Base-by-base conservation (phyloP, 2,797 vertebrate species). In the Pelochelys cantorii region DNA sequence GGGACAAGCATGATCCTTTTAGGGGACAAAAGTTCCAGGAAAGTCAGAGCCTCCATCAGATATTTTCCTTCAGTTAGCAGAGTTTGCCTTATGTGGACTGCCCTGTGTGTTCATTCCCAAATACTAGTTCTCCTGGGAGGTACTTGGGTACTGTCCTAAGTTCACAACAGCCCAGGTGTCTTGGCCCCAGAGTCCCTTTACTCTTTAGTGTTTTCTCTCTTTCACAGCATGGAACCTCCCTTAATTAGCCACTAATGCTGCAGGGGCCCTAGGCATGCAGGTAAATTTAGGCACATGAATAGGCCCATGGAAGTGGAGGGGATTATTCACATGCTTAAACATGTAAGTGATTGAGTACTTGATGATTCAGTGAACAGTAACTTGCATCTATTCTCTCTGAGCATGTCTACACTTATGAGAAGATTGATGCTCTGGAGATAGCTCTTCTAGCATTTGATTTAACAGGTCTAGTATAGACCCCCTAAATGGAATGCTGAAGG, bases 331-430 rank as follows among this genome's bases (percentile, higher is more conserved):
- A 42, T 85, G 68, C 78, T 56, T 95, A 92, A 88, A 55, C 86
- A 82, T 95, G 81, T 88, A 89, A 3, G 42, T 68, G 90, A 85
- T 56, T 31, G 87, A 29, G 5, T 89, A 77, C 88, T 83, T 77
- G 74, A 29, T 84, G 83, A 95, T 92, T 91, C 27, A 81, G 86
- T 91, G 95, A 90, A 81, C 87, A 90, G 91, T 96, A 93, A 95
- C 94, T 94, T 94, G 80, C 95, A 94, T 96, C 90, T 95, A 92
- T 89, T 96, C 90, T 88, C 94, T 93, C 42, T 7, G 42, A 48
- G 42, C 42, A 48, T 48, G 42, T 48, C 42, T 48, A 48, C 42
- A 48, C 8, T 48, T 48, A 48, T 8, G 42, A 5, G 42, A 48
- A 48, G 42, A 48, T 48, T 48, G 42, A 48, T 8, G 42, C 42